A percentile compares a stretch with the other conserved stretches of the same genome.
Evolutionary conservation across 1,140 invertebrate species (phyloP).

Genomic region (Pteromalus puparum): DNA sequence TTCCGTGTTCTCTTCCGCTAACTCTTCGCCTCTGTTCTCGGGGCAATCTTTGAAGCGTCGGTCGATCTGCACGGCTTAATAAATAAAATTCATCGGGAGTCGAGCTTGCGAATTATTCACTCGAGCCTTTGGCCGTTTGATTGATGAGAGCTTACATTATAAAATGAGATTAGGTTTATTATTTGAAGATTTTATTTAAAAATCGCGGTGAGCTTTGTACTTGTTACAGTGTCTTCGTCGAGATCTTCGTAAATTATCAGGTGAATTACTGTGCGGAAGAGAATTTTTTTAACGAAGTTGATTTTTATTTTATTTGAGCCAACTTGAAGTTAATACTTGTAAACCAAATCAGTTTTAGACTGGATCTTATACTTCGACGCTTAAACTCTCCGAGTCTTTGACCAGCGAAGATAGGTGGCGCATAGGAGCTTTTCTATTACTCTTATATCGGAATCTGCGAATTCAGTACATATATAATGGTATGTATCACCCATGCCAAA

Average conservation of each 20-base stretch:
- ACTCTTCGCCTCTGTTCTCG: neutral
- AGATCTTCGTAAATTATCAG: neutral
- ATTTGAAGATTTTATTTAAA: too few species aligned
- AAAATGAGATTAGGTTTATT: neutral
- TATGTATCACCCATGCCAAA: too few species aligned
- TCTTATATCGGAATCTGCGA: too few species aligned
- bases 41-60: neutral
- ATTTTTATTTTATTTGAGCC: too few species aligned
- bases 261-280: neutral
- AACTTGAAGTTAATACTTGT: too few species aligned
- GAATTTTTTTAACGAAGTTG: too few species aligned
- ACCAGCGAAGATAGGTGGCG: too few species aligned
- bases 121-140: neutral
- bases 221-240: neutral
- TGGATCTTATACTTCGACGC: too few species aligned
- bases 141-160: neutral
- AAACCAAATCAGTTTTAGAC: too few species aligned
- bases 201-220: neutral
- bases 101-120: neutral
- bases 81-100: slow-evolving; percentile 15
- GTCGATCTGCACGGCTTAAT: neutral
- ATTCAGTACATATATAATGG: too few species aligned
- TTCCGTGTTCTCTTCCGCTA: neutral
- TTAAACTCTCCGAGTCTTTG: too few species aligned
- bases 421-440: too few species aligned